These are phyloP conservation scores for Lordiphosa stackelbergi DNA, from an alignment of 1,140 invertebrate species.

Conservation along the genomic window DNA sequence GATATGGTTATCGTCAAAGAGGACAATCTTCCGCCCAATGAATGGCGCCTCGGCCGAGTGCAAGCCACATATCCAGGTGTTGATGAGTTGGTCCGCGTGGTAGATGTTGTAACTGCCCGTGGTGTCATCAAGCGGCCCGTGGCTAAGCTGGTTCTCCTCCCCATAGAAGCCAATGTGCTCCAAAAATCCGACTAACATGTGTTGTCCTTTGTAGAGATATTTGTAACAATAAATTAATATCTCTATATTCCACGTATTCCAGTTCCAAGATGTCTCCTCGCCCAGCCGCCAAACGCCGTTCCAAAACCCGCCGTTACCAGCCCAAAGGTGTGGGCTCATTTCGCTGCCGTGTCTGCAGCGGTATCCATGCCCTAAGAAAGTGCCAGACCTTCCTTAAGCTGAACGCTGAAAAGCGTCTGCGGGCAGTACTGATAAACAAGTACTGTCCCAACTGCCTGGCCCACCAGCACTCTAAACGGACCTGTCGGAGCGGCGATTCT, in stretches of 20 bases:
- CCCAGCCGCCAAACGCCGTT: background rate
- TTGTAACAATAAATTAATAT: background rate
- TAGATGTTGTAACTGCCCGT: too few relatives aligned
- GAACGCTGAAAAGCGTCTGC: background rate
- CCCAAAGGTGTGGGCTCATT: background rate
- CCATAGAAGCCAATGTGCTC: background rate
- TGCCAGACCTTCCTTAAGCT: background rate
- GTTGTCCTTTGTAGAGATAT: background rate
- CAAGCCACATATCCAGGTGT: background rate
- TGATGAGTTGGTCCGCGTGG: too few relatives aligned
- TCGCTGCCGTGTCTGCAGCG: background rate
- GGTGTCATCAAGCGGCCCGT: background rate
- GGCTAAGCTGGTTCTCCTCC: background rate
- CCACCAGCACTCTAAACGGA: too few relatives aligned
- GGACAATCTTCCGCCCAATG: background rate
- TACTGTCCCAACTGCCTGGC: background rate
- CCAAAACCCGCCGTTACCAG: background rate
- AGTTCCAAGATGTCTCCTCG: background rate
- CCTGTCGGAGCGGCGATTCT: too few relatives aligned
- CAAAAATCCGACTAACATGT: background rate
- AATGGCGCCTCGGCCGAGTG: background rate
- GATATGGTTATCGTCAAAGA: background rate
- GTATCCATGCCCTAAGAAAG: background rate
- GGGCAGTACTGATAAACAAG: background rate
- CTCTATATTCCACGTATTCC: too few relatives aligned